Base-by-base conservation (phyloP, 1,140 invertebrate genomes). In the Scaptomyza montana region DNA sequence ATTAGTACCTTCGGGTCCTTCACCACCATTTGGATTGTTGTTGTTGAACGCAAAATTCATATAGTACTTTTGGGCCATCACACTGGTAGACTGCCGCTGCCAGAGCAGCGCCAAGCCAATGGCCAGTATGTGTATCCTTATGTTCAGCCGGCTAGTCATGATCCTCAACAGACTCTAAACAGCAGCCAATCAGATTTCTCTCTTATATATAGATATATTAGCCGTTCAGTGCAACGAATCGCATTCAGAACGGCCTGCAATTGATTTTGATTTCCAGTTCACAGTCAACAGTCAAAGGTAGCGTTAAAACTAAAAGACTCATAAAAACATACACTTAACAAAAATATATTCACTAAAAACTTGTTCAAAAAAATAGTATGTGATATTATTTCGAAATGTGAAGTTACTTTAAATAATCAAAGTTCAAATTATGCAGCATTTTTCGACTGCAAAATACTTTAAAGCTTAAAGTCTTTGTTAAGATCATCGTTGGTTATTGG, bases 41-140 rank as follows among this genome's bases (percentile, higher is more conserved):
- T 87, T 87, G 55, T 89, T 89, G 61, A 89, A 89, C 6, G 84
- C 85, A 55, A 89, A 89, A 21, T 89, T 89, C 84, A 89, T 89
- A 43, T 89, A 84, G 56, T 89, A 89, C 57, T 84, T 84, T 16
- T 89, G 84, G 51, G 50, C 73, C 59, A 70, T n/a, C n/a, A 67
- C 84, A 6, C 55, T 39, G 46, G 41, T 12, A 10, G 43, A 21
- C 39, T 46, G 69, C 46, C 72, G 65, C 51, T 78, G 76, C 53
- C 64, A 66, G 45, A 70, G 51, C 61, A 69, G n/a, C 5, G 39
- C 45, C 41, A 79, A 55, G 56, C 68, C 56, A 10, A 84, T 19
- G 53, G 68, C 70, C 39, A 89, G 55, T 41, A 84, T 60, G 66
- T 76, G 69, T 70, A 87, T 64, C 64, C 73, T 69, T 41, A 65